A percentile compares a stretch with the other conserved stretches of the same genome.
phyloP scores from a whole-genome alignment of 2,888 invertebrate genomes.

The Trissoscelio sp. region DNA sequence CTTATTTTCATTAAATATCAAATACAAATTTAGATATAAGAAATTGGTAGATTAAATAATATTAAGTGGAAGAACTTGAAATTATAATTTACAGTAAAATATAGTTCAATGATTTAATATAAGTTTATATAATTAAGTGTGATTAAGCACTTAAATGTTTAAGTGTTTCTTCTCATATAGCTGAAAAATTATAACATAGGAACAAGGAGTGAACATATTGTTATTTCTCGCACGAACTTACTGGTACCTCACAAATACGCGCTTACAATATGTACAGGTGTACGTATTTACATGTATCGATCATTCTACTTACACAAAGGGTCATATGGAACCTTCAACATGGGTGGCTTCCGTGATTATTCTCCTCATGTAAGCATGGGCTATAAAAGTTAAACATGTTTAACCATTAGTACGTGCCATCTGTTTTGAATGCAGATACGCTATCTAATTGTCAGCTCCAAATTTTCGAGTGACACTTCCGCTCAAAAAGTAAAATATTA shows the following conservation, averaged over 20 bases:
- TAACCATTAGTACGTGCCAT: constrained; percentile 78
- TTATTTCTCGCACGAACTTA: constrained; percentile 51
- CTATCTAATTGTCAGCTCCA: constrained; percentile 70
- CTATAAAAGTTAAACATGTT: constrained; percentile 80
- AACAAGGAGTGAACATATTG: constrained; percentile 8
- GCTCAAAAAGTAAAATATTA: too few species aligned
- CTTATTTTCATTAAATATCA: too few species aligned
- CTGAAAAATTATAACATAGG: constrained; percentile 3
- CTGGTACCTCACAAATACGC: constrained; percentile 50
- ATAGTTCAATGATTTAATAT: too few species aligned
- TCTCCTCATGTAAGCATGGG: constrained; percentile 79
- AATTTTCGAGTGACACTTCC: constrained; percentile 59
- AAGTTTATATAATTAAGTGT: not conserved
- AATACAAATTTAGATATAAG: too few species aligned
- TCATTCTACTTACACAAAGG: constrained; percentile 61
- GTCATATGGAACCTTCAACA: constrained; percentile 69
- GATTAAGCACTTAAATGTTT: not conserved
- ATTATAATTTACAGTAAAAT: too few species aligned
- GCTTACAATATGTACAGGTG: constrained; percentile 46
- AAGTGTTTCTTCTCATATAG: not conserved
- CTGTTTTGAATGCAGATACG: constrained; percentile 71
- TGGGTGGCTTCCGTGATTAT: constrained; percentile 80
- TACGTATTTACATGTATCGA: constrained; percentile 60
- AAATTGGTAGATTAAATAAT: too few species aligned
- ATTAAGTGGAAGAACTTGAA: too few species aligned